Base-by-base conservation (phyloP, 2,797 vertebrate genomes). In the Synaphobranchus kaupii region DNA sequence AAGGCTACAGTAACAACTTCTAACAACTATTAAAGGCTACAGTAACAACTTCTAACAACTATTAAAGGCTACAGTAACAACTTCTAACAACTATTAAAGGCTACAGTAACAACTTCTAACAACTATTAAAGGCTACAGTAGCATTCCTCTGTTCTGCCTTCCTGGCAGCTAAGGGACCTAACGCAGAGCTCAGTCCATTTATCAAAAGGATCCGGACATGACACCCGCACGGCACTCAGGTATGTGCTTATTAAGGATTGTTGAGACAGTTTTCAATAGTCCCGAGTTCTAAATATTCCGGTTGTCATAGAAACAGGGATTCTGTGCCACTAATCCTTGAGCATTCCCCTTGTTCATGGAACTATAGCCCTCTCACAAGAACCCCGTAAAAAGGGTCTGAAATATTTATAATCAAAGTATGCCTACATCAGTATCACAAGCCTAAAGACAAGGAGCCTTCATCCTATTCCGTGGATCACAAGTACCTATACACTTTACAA, bases 251-350 rank as follows among this genome's bases (percentile, higher is more conserved):
- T 39, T 76, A 12, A 39, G 71, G 12, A 39, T 39, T 39, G 71
- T 39, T 76, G 22, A 71, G 22, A 17, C 71, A 17, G 71, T 34
- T 76, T 76, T 31, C 20, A 20, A 76, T 76, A 71, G 28, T 76
- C 7, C 71, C 5, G 34, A 15, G 34, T 31, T 76, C 71, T 2
- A 76, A 76, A 76, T 76, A 76, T 76, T 76, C 71, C 71, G 12
- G 71, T 76, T 76, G 71, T 76, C 71, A 76, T 76, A 76, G 71
- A 76, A 76, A 76, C 71, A 20, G 12, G 31, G 3, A 76, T 34
- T 76, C 71, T 39, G 71, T 39, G 28, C 34, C 7, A 17, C 34
- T 76, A 44, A 76, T 76, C 71, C 71, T 76, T 6, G 3, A 56
- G 54, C 13, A 31, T 76, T 76, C 34, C 15, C 9, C 15, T 20